These are phyloP conservation scores for Zosterops japonicus DNA, from an alignment of 2,113 vertebrate species.

Conservation along the genomic window DNA sequence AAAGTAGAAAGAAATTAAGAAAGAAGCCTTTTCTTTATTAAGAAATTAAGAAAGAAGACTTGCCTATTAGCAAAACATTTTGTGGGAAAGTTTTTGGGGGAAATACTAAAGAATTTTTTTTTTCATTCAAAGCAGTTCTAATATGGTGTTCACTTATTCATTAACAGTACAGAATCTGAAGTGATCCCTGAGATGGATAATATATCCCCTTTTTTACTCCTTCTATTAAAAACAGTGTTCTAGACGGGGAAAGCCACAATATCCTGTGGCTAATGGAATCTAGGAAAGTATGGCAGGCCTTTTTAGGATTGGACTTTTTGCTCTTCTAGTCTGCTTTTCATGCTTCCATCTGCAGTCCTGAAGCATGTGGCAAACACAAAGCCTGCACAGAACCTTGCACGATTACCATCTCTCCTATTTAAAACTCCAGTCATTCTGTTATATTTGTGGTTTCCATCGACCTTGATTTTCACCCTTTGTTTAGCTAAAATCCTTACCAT, in stretches of 20 bases:
- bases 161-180: background rate
- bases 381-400: background rate
- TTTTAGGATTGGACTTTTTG: background rate
- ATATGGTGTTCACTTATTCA: background rate
- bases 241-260: background rate
- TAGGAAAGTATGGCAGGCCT: background rate
- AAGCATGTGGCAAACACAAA: background rate
- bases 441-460: background rate
- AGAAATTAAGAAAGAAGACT: background rate
- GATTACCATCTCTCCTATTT: background rate
- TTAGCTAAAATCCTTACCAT: background rate
- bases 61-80: background rate
- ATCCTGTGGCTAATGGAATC: background rate
- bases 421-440: background rate
- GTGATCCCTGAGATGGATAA: background rate
- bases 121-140: background rate
- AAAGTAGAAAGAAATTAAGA: background rate
- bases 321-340: background rate
- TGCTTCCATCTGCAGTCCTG: background rate
- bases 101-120: background rate
- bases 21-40: background rate
- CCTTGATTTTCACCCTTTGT: background rate
- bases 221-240: background rate
- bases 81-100: rapidly evolving
- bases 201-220: background rate